Evolutionary conservation across 2,888 invertebrate genomes (phyloP), one percentile per base, ranked within the genome.

Genomic region (Cephus pulcher): DNA sequence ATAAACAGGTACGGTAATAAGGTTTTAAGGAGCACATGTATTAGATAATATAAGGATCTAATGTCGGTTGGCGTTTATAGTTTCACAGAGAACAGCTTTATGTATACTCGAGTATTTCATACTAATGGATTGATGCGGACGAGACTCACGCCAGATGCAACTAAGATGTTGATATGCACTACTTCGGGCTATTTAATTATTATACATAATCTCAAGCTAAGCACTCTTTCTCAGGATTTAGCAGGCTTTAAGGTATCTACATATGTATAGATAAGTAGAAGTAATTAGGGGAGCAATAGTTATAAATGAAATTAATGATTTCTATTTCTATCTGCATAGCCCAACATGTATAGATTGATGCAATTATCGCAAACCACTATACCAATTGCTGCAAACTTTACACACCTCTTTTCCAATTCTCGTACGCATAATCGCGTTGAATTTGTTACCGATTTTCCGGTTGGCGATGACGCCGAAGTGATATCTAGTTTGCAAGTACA

Each of bases 401-500:
- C 97, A 88, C 95, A 96, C 88, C 93, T 98, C 75, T 98, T 98
- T 90, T 95, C 95, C 69, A 93, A 93, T 74, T 93, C 93, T 76
- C 94, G 96, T 76, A 94, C 94, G 85, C 94, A 95, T 84, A 98
- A 98, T 92, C 93, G 98, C 71, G 95, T 98, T 4, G 98, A 98
- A 92, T 95, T 98, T 87, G 94, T 98, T 23, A 95, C 96, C 0
- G 98, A 98, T 92, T 98, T 98, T 92, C 98, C 98, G 0, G 92
- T 93, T 9, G 94, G 94, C 1, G 96, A 98, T 89, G 96, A 97
- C 82, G 98, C 98, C 0, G 97, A 98, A 91, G 96, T 97, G 78
- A 96, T 98, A 82, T 96, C 97, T 84, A 97, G 98, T 2, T 92
- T 98, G 80, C 95, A 97, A 94, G 95, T 97, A 81, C 98, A 98